A percentile compares a stretch with the other conserved stretches of the same genome.
Evolutionary conservation across 2,888 invertebrate species (phyloP).

Genomic region (Lasioglossum vierecki): DNA sequence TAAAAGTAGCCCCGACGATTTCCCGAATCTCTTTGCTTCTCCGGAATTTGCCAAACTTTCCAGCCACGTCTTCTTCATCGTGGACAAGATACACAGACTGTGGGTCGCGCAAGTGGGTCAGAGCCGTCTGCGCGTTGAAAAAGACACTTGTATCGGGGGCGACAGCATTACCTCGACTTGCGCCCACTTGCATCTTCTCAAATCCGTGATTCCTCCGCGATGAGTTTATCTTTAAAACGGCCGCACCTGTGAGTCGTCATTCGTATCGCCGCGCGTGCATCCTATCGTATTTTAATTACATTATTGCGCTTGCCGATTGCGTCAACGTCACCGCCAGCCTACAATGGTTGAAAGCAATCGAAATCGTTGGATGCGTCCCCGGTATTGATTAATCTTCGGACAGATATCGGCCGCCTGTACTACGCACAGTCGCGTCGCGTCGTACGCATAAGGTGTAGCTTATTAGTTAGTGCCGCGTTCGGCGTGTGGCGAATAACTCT

Average conservation of each 20-base stretch:
- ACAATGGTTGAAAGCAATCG: constrained; percentile 13
- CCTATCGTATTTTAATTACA: constrained; percentile 33
- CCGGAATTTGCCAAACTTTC: too few species aligned
- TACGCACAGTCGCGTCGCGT: not conserved
- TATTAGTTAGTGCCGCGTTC: constrained; percentile 22
- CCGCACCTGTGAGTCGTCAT: constrained; percentile 51
- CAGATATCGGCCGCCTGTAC: not conserved
- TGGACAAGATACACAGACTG: too few species aligned
- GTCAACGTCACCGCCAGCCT: not conserved
- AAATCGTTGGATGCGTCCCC: constrained; percentile 1
- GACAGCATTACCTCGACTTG: constrained; percentile 54
- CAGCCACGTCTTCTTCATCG: too few species aligned
- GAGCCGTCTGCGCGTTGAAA: constrained; percentile 27
- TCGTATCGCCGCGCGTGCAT: constrained; percentile 1
- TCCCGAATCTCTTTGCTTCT: too few species aligned
- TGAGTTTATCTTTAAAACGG: constrained; percentile 46
- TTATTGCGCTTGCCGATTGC: constrained; percentile 2
- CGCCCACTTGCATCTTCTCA: constrained; percentile 60
- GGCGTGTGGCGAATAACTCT: constrained; percentile 5
- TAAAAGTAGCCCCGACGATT: too few species aligned
- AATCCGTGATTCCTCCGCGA: constrained; percentile 65
- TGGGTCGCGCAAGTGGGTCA: constrained; percentile 36
- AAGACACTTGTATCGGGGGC: constrained; percentile 55
- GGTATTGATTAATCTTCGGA: constrained; percentile 3
- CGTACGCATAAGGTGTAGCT: constrained; percentile 17